Evolutionary conservation across 2,797 vertebrate species (phyloP).

Genomic region (Mormyrops boulengeri): DNA sequence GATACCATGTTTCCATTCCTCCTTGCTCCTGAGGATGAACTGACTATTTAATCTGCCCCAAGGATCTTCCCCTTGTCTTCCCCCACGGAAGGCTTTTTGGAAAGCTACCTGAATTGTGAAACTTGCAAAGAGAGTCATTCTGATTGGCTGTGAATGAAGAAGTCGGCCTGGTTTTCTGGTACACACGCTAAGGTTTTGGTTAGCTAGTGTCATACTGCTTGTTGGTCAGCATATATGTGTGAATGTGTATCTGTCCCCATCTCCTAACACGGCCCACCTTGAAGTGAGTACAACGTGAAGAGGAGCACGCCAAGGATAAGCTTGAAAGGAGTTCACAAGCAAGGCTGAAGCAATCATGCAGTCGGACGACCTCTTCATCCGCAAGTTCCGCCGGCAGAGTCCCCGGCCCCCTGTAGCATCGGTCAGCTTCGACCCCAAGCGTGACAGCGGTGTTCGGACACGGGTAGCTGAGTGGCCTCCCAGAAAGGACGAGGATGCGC

Average conservation of each 20-base stretch:
- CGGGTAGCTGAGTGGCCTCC: conserved; percentile 16
- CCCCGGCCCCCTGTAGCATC: conserved; percentile 47
- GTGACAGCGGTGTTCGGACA: conserved; percentile 8
- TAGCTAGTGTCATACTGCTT: background rate
- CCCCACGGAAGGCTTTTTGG: background rate
- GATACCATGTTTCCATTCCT: conserved; percentile 12
- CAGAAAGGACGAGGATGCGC: conserved; percentile 1
- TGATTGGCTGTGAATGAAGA: background rate
- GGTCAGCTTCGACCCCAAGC: conserved; percentile 49
- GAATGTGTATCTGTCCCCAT: background rate
- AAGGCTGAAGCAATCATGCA: conserved; percentile 39
- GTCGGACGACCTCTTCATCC: conserved; percentile 63
- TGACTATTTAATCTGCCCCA: background rate
- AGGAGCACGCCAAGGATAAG: background rate
- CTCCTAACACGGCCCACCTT: background rate
- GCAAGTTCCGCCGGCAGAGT: conserved; percentile 54
- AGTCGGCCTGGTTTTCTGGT: background rate
- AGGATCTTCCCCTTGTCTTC: background rate
- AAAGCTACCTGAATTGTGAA: background rate
- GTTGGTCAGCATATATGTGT: background rate
- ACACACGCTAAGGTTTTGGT: background rate
- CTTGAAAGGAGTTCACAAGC: background rate
- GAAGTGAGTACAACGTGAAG: background rate
- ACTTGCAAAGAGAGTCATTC: background rate
- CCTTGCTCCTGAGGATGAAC: background rate